Percentiles rank a stretch among this genome's conserved stretches.
Conservation (phyloP, 2,888 invertebrate genomes). For the Eupithecia abbreviata region DNA sequence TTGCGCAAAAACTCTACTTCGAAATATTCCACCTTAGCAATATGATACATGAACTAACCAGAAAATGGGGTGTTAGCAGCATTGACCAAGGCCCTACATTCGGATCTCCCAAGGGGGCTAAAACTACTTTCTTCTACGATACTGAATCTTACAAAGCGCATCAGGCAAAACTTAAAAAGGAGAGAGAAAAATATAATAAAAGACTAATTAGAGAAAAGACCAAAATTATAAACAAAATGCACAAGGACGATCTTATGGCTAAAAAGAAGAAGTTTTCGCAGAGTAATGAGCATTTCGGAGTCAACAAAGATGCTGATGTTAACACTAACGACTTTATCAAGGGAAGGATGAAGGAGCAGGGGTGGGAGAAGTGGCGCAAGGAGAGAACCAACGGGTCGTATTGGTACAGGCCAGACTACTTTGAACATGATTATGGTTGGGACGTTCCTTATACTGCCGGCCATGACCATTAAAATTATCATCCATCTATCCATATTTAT, state of each 20-base stretch:
- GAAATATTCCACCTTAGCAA: slow-evolving; percentile 55
- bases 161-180: background rate
- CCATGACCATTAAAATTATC: background rate
- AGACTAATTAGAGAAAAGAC: background rate
- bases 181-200: background rate
- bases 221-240: background rate
- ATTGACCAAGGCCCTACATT: background rate
- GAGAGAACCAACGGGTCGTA: background rate
- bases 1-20: slow-evolving; percentile 50
- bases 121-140: background rate
- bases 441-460: background rate
- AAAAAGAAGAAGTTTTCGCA: background rate
- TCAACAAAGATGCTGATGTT: background rate
- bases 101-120: background rate
- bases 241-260: background rate
- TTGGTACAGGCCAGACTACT: background rate
- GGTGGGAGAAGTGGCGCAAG: background rate
- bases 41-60: slow-evolving; percentile 60
- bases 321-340: background rate
- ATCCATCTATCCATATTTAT: no score
- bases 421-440: background rate
- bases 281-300: background rate
- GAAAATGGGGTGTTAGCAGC: slow-evolving; percentile 41
- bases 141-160: background rate
- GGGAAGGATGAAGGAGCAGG: background rate